Percentiles rank a stretch among this genome's conserved stretches.
Conservation (phyloP, 1,140 invertebrate species). For the Caenorhabditis briggsae region DNA sequence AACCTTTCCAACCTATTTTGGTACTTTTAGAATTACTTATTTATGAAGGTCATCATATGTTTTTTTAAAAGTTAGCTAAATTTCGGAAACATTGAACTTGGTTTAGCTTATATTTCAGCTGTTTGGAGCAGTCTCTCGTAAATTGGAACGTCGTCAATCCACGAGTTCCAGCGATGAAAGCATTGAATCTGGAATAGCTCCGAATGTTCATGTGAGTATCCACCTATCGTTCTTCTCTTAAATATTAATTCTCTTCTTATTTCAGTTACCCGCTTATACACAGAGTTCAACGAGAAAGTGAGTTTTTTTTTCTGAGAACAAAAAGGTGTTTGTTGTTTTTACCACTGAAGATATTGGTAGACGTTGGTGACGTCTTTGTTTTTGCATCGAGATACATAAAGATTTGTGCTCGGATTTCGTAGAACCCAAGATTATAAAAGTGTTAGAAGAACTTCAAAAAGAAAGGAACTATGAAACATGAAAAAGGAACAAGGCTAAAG, state of each 20-base stretch:
- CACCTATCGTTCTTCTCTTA: no score
- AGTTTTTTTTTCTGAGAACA: constrained; percentile 8
- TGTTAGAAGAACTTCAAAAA: no score
- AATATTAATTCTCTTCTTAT: not conserved
- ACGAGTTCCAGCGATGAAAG: constrained; percentile 48
- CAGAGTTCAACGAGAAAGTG: constrained; percentile 60
- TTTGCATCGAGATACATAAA: no score
- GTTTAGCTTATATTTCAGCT: constrained; percentile 5
- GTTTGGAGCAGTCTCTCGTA: constrained; percentile 25
- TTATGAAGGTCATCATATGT: not conserved
- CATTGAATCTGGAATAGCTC: constrained; percentile 43
- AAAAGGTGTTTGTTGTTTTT: no score
- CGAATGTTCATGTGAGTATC: constrained; percentile 42
- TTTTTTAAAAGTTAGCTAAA: not conserved
- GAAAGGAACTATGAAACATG: no score
- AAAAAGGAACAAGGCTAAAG: no score
- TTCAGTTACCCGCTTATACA: constrained; percentile 37
- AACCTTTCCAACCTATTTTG: not conserved
- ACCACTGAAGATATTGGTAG: no score
- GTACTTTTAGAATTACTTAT: not conserved
- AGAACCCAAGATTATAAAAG: no score
- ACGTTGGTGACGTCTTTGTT: no score
- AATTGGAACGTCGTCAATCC: constrained; percentile 41
- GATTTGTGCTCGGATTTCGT: no score
- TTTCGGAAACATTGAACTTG: not conserved